These are phyloP conservation scores for Myripristis jacobus DNA, from an alignment of 2,797 vertebrate genomes.

Conservation along the genomic window DNA sequence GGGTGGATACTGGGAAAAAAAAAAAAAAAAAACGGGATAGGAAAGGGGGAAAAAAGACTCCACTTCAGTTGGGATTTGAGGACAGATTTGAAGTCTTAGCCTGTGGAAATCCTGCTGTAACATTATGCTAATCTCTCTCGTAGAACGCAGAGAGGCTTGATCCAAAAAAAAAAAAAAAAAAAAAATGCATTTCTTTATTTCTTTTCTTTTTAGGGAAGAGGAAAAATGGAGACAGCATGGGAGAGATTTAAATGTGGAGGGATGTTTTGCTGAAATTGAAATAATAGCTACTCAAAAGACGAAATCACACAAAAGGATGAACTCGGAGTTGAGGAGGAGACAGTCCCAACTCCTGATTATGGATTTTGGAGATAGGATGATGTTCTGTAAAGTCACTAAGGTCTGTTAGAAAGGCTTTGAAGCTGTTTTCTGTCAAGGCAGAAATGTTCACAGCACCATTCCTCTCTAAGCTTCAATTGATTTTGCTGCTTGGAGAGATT, in stretches of 20 bases:
- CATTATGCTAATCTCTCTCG: slow-evolving; percentile 79
- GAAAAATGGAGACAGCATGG: slow-evolving; percentile 38
- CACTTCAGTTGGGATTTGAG: slow-evolving; percentile 70
- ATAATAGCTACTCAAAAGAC: slow-evolving; percentile 53
- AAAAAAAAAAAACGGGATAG: slow-evolving; percentile 44
- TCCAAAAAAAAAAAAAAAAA: no score
- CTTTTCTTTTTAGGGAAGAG: slow-evolving; percentile 32
- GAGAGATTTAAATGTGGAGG: slow-evolving; percentile 24
- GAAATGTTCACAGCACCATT: slow-evolving; percentile 57
- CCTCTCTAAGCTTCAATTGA: slow-evolving; percentile 61
- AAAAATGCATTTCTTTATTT: slow-evolving; percentile 53
- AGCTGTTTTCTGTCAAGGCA: slow-evolving; percentile 57
- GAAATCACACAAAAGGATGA: slow-evolving; percentile 30
- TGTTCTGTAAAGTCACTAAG: slow-evolving; percentile 60
- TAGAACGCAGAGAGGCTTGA: slow-evolving; percentile 67
- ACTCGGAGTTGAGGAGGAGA: slow-evolving; percentile 39
- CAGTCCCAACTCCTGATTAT: slow-evolving; percentile 56
- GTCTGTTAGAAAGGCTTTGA: slow-evolving; percentile 55
- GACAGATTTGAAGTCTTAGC: slow-evolving; percentile 76
- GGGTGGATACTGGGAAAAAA: slow-evolving; percentile 28
- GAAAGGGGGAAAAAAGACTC: slow-evolving; percentile 30
- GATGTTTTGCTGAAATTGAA: slow-evolving; percentile 46
- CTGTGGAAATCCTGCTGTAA: slow-evolving; percentile 75
- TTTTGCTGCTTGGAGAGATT: slow-evolving; percentile 61
- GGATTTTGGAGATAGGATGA: slow-evolving; percentile 56